phyloP scores from a whole-genome alignment of 2,888 invertebrate species.

The Pristionchus japonicus region DNA sequence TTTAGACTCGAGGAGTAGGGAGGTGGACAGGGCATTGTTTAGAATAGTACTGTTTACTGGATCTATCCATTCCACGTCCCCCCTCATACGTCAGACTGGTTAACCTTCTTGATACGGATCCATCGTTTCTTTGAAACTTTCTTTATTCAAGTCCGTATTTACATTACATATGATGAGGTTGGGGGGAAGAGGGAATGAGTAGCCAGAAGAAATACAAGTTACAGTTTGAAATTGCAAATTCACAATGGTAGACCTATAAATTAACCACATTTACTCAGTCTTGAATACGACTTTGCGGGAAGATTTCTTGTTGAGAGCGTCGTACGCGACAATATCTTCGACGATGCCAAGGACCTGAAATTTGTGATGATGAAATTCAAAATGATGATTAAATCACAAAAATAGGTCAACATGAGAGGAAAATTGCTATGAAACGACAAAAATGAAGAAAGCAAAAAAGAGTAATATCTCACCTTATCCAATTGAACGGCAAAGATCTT shows the following conservation, averaged over 20 bases:
- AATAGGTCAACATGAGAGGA: no score
- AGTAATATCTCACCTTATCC: background rate
- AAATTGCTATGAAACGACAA: no score
- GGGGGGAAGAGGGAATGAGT: background rate
- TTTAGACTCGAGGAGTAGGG: background rate
- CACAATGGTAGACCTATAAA: no score
- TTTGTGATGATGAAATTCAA: no score
- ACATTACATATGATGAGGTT: background rate
- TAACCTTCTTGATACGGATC: no score
- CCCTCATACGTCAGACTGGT: no score
- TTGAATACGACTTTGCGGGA: background rate
- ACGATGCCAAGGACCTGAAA: background rate
- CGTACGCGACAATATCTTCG: slow-evolving; percentile 15
- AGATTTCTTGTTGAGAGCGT: background rate
- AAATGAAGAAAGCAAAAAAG: no score
- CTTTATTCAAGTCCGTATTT: background rate
- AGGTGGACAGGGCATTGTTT: background rate
- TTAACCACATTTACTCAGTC: no score
- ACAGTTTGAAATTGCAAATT: background rate
- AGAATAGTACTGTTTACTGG: background rate
- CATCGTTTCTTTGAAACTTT: no score
- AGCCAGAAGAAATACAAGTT: background rate
- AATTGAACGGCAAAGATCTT: slow-evolving; percentile 14
- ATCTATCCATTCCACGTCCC: no score
- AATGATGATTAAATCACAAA: no score